Conservation (phyloP, 2,113 vertebrate species). For the Oceanodroma tethys region DNA sequence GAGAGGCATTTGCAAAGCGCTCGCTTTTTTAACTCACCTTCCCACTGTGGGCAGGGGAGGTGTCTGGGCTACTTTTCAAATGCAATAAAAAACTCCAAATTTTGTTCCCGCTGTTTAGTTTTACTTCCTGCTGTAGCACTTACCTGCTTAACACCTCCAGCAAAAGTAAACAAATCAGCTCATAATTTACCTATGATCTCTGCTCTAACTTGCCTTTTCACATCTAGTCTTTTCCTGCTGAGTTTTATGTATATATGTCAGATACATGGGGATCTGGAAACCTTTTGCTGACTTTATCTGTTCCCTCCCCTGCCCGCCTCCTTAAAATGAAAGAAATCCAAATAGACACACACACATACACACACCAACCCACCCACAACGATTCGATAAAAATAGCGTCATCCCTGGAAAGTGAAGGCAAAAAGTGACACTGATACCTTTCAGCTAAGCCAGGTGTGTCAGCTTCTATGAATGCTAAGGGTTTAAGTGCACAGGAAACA, state of each 20-base stretch:
- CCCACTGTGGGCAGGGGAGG: background rate
- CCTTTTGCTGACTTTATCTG: constrained; percentile 1
- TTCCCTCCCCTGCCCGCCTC: background rate
- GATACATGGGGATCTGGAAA: background rate
- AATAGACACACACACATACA: background rate
- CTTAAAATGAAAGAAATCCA: constrained; percentile 22
- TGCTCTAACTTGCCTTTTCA: constrained; percentile 50
- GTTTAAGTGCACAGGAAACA: constrained; percentile 66
- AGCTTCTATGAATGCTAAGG: constrained; percentile 33
- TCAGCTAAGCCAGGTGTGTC: constrained; percentile 60
- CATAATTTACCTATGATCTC: constrained; percentile 41
- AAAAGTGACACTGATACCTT: constrained; percentile 7
- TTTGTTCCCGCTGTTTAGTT: constrained; percentile 34
- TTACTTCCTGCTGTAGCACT: constrained; percentile 58
- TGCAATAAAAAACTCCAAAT: constrained; percentile 28
- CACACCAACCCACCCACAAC: background rate
- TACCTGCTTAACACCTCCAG: constrained; percentile 46
- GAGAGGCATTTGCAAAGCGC: background rate
- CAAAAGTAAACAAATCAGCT: constrained; percentile 61
- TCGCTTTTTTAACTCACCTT: background rate
- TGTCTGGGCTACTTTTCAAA: constrained; percentile 30
- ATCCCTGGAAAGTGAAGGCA: constrained; percentile 57
- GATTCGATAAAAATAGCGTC: constrained; percentile 28
- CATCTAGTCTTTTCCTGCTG: background rate
- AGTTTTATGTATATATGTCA: background rate